Evolutionary conservation across 2,888 invertebrate species (phyloP).

Genomic region (Xestia rhomboidea): DNA sequence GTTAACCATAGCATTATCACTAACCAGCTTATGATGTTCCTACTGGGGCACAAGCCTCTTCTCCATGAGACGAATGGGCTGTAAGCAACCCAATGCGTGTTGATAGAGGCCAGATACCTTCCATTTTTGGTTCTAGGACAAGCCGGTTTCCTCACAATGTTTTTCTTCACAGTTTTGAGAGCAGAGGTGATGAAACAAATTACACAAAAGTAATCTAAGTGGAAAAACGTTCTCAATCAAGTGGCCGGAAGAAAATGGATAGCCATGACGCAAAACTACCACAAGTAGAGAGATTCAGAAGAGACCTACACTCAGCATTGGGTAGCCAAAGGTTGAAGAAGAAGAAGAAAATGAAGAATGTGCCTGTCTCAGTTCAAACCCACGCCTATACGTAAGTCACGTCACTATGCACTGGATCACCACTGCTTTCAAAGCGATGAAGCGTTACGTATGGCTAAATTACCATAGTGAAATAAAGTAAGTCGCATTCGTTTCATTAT

Average conservation of each 20-base stretch:
- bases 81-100: background rate
- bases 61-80: background rate
- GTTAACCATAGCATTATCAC: slow-evolving; percentile 6
- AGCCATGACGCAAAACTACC: too few relatives aligned
- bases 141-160: background rate
- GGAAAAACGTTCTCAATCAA: too few relatives aligned
- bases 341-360: too few relatives aligned
- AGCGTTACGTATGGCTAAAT: slow-evolving; percentile 64
- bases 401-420: background rate
- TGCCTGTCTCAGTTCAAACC: background rate
- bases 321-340: too few relatives aligned
- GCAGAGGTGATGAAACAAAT: background rate
- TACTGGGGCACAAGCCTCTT: background rate
- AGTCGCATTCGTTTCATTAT: slow-evolving; percentile 76
- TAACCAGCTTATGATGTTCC: background rate
- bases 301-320: too few relatives aligned
- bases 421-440: background rate
- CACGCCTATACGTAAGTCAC: background rate
- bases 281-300: too few relatives aligned
- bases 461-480: slow-evolving; percentile 68
- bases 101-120: background rate
- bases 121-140: background rate
- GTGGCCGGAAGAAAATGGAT: too few relatives aligned
- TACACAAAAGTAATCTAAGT: background rate
- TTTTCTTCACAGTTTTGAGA: background rate